Evolutionary conservation across 2,113 vertebrate species (phyloP).

Genomic region (Todiramphus saurophagus): DNA sequence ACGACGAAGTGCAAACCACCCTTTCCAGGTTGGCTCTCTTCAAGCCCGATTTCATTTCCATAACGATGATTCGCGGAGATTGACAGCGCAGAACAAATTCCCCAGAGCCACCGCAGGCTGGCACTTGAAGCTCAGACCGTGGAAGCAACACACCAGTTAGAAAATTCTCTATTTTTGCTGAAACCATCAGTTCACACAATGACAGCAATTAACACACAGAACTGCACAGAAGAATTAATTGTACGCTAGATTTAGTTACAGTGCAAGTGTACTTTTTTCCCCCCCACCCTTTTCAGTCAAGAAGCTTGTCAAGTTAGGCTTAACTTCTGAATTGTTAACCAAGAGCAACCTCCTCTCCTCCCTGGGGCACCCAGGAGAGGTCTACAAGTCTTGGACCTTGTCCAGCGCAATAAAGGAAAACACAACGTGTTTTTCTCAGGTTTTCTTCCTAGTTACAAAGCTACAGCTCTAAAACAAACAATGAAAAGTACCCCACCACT

Average conservation of each 20-base stretch:
- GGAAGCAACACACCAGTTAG: conserved; percentile 42
- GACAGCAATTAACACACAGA: conserved; percentile 63
- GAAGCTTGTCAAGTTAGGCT: neutral
- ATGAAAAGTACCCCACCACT: neutral
- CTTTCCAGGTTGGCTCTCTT: neutral
- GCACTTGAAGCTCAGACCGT: neutral
- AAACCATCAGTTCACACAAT: conserved; percentile 58
- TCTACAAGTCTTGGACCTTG: neutral
- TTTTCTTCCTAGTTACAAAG: neutral
- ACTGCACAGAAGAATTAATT: conserved; percentile 47
- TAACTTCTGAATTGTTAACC: neutral
- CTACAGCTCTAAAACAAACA: neutral
- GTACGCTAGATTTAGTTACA: conserved; percentile 43
- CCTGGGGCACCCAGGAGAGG: neutral
- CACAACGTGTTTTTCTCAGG: neutral
- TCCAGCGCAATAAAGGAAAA: neutral
- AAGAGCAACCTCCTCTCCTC: neutral
- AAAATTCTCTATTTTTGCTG: conserved; percentile 55
- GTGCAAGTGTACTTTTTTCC: neutral
- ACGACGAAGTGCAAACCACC: neutral
- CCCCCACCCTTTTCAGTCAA: neutral
- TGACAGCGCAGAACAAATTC: conserved; percentile 29
- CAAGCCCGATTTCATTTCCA: neutral
- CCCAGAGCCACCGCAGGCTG: conserved; percentile 26
- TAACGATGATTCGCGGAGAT: conserved; percentile 17